These are phyloP conservation scores for Acanthurus leucopareius DNA, from an alignment of 2,797 vertebrate genomes.

Conservation along the genomic window DNA sequence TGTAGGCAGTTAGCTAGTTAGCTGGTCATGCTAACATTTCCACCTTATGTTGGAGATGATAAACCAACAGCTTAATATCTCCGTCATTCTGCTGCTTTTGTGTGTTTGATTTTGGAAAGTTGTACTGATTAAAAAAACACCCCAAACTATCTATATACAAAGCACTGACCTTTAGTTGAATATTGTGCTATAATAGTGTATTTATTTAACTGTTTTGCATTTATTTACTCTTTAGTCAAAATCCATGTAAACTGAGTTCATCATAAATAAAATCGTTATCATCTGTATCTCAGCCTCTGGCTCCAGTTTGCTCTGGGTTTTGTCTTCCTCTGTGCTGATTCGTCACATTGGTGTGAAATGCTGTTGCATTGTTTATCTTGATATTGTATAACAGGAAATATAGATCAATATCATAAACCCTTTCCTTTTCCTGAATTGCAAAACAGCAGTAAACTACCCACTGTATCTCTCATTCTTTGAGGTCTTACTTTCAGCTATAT, in stretches of 20 bases:
- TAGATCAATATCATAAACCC: conserved; percentile 3
- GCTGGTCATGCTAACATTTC: neutral
- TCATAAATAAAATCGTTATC: no score
- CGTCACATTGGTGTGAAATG: neutral
- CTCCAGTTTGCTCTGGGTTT: neutral
- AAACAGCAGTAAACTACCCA: neutral
- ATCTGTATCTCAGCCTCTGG: neutral
- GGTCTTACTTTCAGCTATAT: neutral
- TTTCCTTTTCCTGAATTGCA: conserved; percentile 7
- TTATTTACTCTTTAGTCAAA: no score
- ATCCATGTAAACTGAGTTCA: no score
- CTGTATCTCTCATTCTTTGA: neutral
- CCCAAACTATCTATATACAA: no score
- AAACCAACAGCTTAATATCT: neutral
- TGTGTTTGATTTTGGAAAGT: neutral
- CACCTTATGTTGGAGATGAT: neutral
- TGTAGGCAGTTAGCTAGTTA: neutral
- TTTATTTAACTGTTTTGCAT: no score
- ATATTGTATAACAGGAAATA: neutral
- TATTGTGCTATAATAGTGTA: no score
- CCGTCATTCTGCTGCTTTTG: no score
- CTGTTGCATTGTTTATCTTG: neutral
- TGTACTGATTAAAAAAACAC: neutral
- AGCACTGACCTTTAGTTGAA: no score
- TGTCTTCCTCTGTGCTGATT: neutral